Evolutionary conservation across 1,140 invertebrate species (phyloP).

Genomic region (Eubasilissa regina): DNA sequence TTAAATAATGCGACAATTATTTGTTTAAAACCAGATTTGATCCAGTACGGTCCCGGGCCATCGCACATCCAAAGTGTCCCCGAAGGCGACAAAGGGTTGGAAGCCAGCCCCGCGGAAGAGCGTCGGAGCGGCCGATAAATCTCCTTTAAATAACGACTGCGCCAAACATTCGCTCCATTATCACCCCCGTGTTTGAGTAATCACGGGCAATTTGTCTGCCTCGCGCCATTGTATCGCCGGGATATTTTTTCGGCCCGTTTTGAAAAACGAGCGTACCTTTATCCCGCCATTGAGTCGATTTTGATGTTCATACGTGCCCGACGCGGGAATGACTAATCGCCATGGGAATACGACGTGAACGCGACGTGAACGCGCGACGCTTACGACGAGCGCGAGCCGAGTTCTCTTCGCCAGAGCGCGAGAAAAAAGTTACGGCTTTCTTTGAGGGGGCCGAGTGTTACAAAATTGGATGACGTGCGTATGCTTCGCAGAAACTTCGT

Average conservation of each 20-base stretch:
- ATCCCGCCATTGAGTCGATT: conserved; percentile 44
- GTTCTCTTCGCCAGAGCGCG: not conserved
- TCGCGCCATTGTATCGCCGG: conserved; percentile 45
- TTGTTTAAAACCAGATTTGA: no score
- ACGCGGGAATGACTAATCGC: conserved; percentile 41
- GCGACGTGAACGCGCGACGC: conserved; percentile 19
- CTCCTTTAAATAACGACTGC: conserved; percentile 40
- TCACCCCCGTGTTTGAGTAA: conserved; percentile 55
- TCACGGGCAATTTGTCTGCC: conserved; percentile 53
- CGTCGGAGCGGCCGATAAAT: conserved; percentile 27
- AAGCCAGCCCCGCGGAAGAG: conserved; percentile 24
- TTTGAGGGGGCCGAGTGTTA: not conserved
- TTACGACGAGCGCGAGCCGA: not conserved
- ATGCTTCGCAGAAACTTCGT: no score
- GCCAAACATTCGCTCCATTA: conserved; percentile 53
- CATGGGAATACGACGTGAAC: conserved; percentile 37
- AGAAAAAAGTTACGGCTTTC: not conserved
- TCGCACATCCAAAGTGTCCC: not conserved
- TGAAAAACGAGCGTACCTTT: conserved; percentile 43
- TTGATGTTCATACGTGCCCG: conserved; percentile 41
- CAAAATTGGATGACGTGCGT: no score
- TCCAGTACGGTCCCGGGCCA: no score
- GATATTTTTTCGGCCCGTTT: conserved; percentile 26
- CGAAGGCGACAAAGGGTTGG: conserved; percentile 33
- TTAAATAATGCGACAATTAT: no score